Conservation (phyloP, 2,797 vertebrate species). For the Diceros bicornis region DNA sequence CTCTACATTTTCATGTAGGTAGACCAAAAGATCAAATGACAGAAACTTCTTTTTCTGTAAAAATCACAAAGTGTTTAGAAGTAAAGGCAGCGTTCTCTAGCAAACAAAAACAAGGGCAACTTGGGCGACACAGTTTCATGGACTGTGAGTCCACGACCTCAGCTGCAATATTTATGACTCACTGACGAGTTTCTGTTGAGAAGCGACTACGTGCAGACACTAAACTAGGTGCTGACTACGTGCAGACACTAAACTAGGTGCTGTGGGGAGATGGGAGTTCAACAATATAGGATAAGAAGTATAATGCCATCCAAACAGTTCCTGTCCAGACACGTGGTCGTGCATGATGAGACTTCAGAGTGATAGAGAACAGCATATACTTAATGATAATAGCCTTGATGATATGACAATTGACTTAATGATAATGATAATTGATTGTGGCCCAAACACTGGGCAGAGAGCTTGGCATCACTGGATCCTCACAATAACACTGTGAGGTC, state of each 20-base stretch:
- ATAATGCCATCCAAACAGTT: not conserved
- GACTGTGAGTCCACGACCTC: not conserved
- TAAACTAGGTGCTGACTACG: not conserved
- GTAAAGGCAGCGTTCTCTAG: conserved; percentile 25
- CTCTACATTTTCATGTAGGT: conserved; percentile 36
- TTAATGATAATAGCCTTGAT: not conserved
- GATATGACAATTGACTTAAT: too few relatives aligned
- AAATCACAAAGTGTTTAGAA: conserved; percentile 54
- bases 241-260: not conserved
- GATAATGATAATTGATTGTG: not conserved
- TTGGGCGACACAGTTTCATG: not conserved
- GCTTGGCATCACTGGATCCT: not conserved
- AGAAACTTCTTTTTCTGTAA: not conserved
- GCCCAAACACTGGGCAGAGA: not conserved
- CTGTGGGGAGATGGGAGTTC: not conserved
- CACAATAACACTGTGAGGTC: not conserved
- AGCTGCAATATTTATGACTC: not conserved
- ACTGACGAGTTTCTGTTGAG: not conserved
- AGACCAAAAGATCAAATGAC: conserved; percentile 38
- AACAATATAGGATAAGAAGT: not conserved
- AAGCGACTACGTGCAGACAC: not conserved
- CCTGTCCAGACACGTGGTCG: not conserved
- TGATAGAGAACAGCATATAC: not conserved
- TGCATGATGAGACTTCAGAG: not conserved
- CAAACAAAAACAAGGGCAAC: conserved; percentile 50